Evolutionary conservation across 1,140 invertebrate genomes (phyloP).

Genomic region (Calycopis cecrops): DNA sequence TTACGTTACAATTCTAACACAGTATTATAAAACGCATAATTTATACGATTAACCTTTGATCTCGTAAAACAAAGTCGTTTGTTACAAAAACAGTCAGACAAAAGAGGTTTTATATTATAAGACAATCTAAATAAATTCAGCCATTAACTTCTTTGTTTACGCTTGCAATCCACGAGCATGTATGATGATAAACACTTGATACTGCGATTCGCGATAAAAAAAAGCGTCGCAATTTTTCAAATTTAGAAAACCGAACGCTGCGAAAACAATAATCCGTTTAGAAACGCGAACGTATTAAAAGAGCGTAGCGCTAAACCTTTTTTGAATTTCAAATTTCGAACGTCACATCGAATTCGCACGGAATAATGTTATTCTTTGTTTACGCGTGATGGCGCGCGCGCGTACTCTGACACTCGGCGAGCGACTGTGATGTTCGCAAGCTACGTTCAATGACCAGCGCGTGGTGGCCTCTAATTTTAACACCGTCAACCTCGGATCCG

Average conservation of each 20-base stretch:
- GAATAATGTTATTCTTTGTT: slow-evolving; percentile 16
- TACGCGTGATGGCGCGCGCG: slow-evolving; percentile 9
- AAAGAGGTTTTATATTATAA: neutral
- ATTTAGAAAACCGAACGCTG: neutral
- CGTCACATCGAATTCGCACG: neutral
- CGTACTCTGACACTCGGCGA: slow-evolving; percentile 11
- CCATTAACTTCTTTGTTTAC: too few species aligned
- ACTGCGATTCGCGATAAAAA: slow-evolving; percentile 7
- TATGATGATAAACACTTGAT: slow-evolving; percentile 16
- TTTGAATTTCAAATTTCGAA: slow-evolving; percentile 10
- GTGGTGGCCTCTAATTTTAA: slow-evolving; percentile 23
- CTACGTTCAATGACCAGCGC: slow-evolving; percentile 22
- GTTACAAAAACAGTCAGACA: neutral
- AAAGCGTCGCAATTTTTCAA: neutral
- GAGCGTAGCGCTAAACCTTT: neutral
- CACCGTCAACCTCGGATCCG: slow-evolving; percentile 12
- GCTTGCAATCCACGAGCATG: slow-evolving; percentile 1
- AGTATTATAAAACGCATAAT: slow-evolving; percentile 1
- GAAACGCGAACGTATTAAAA: neutral
- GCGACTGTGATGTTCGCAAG: slow-evolving; percentile 21
- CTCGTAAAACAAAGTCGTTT: slow-evolving; percentile 1
- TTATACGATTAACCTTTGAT: slow-evolving; percentile 9
- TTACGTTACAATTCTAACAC: neutral
- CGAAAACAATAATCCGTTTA: neutral
- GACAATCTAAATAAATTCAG: too few species aligned